Base-by-base conservation (phyloP, 2,888 invertebrate species). In the Tenodera sinensis region DNA sequence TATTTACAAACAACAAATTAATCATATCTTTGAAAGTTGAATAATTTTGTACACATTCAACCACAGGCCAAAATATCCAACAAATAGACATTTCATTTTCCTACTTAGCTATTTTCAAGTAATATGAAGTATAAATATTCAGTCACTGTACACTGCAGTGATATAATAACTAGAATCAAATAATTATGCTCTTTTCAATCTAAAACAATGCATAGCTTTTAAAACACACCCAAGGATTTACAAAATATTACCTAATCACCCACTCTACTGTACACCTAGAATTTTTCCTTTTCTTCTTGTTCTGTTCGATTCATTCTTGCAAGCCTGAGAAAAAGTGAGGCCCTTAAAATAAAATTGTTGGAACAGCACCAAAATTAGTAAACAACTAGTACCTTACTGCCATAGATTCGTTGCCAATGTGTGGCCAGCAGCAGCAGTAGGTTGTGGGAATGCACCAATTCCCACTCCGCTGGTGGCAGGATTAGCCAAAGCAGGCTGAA, bases 391-490 rank as follows among this genome's bases (percentile, higher is more conserved):
- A 42, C 83, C 14, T 88, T 90, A 92, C 91, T 92, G 92, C 92
- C 92, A 92, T 89, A 92, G 89, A 91, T 92, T 92, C 82, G 91
- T 92, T 28, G 92, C 91, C 28, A 92, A 89, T 28, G 92, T 92
- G 30, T 91, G 91, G 25, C 91, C 92, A 34, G 88, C 85, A 84
- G 85, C 34, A 82, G 83, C 88, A 34, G 89, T 86, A 12, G 89
- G 89, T 87, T 83, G 90, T 47, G 83, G 87, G 88, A 90, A 90
- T 27, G 90, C 47, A 71, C 85, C 86, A 47, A 90, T 89, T 25
- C 89, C 90, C 89, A 89, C 28, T 83, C 88, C 88, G 82, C 85
- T 83, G 47, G 85, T 82, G 9, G 83, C 87, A 25, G 83, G 25
- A 27, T 84, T 47, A 9, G 83, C 25, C 47, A 85, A 30, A 9